Percentiles rank a stretch among this genome's conserved stretches.
Evolutionary conservation across 2,797 vertebrate genomes (phyloP).

Genomic region (Lithobates pipiens): DNA sequence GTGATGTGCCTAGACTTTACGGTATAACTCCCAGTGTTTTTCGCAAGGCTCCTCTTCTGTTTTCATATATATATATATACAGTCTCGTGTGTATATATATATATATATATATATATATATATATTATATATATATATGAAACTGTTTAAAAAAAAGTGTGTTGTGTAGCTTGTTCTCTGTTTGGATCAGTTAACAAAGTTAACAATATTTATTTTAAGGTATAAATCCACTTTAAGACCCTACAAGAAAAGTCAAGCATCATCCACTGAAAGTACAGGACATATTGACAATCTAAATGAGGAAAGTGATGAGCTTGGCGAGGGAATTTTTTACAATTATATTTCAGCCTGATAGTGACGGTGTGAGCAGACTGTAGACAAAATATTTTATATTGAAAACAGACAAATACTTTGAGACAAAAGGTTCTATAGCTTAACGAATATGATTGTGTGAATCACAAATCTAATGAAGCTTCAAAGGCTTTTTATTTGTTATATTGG

Average conservation of each 20-base stretch:
- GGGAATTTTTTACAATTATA: constrained; percentile 1
- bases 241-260: neutral
- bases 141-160: no score
- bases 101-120: no score
- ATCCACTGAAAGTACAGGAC: neutral
- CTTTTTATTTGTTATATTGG: no score
- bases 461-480: neutral
- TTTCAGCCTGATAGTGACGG: neutral
- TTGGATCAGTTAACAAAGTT: neutral
- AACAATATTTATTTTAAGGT: neutral
- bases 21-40: no score
- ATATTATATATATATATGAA: no score
- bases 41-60: no score
- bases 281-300: constrained; percentile 22
- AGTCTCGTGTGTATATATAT: no score
- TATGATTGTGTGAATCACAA: neutral
- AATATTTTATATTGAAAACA: neutral
- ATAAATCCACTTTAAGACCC: neutral
- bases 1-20: no score
- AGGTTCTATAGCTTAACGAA: neutral
- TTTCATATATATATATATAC: no score
- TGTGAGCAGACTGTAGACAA: neutral
- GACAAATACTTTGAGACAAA: neutral
- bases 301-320: constrained; percentile 4
- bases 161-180: no score